Evolutionary conservation across 2,797 vertebrate genomes (phyloP), one percentile per base, ranked within the genome.

Genomic region (Hafferia zeledoni): DNA sequence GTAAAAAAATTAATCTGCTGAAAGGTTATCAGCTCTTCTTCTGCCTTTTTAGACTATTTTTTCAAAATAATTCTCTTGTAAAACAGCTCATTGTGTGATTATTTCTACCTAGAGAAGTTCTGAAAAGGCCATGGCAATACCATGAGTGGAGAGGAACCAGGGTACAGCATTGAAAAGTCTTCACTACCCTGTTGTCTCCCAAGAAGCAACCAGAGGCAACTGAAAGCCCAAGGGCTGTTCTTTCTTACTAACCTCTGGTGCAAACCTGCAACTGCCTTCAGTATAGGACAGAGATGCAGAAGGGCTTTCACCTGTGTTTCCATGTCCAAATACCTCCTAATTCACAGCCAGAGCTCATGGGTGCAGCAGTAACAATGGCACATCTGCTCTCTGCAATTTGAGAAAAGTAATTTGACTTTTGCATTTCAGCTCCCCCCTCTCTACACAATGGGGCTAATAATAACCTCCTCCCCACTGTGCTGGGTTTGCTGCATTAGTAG

Each of bases 381-480:
- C 4, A 3, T 70, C 67, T 50, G 9, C 27, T 39, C 9, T 69
- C 70, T 60, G 68, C 24, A 87, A 10, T 15, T 63, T 53, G 33
- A 87, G 63, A 76, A 43, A 76, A 60, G 47, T 18, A 31, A 64
- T 60, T 72, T 64, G 25, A 63, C 82, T 87, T 49, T 76, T 84
- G 80, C 10, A 46, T 72, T 90, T 83, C 33, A 23, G 30, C 33
- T 83, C 28, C 19, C 22, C 17, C 3, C 9, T 60, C 15, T 50
- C 64, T 77, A 12, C 49, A 64, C 56, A 80, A 13, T 30, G 39
- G 30, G 14, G 27, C 60, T 93, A 89, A 92, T 60, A 90, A 74
- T 78, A 92, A 70, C 43, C 35, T 88, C 12, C 57, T 68, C 56
- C 6, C 56, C 0, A 0, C 64, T 74, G 61, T 0, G 0, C 81